Evolutionary conservation across 64 coral and sea anemone species (phyloP).

Genomic region (Montipora efflorescens): DNA sequence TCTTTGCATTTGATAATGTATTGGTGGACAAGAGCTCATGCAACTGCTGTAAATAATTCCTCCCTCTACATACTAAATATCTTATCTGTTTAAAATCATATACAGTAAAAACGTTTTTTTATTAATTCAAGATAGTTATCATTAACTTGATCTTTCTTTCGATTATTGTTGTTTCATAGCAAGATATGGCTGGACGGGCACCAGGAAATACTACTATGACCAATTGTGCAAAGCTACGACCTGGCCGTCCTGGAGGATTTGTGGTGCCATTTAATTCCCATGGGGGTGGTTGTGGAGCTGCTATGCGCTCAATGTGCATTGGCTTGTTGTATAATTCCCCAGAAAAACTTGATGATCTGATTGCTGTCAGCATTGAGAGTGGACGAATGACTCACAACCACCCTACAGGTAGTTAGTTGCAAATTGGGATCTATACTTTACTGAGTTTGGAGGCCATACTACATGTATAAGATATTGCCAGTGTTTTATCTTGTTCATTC

Average conservation of each 20-base stretch:
- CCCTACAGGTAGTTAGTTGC: slow-evolving; percentile 79
- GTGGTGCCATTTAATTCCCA: slow-evolving; percentile 43
- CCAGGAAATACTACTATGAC: slow-evolving; percentile 75
- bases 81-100: no score
- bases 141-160: no score
- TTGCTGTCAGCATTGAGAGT: slow-evolving; percentile 95
- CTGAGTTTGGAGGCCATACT: no score
- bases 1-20: no score
- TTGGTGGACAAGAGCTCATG: no score
- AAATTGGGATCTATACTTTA: no score
- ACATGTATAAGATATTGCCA: no score
- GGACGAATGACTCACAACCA: slow-evolving; percentile 97
- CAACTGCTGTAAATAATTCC: no score
- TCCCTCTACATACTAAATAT: no score
- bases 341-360: slow-evolving; percentile 89
- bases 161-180: neutral
- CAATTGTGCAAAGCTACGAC: slow-evolving; percentile 68
- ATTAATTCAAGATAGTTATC: no score
- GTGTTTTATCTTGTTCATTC: no score
- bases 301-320: slow-evolving; percentile 98
- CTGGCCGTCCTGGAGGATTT: slow-evolving; percentile 70
- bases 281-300: slow-evolving; percentile 95
- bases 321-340: slow-evolving; percentile 79
- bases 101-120: no score
- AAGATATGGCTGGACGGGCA: slow-evolving; percentile 88